Evolutionary conservation across 1,140 invertebrate species (phyloP), one percentile per base, ranked within the genome.

Genomic region (Pseudoatta argentina): DNA sequence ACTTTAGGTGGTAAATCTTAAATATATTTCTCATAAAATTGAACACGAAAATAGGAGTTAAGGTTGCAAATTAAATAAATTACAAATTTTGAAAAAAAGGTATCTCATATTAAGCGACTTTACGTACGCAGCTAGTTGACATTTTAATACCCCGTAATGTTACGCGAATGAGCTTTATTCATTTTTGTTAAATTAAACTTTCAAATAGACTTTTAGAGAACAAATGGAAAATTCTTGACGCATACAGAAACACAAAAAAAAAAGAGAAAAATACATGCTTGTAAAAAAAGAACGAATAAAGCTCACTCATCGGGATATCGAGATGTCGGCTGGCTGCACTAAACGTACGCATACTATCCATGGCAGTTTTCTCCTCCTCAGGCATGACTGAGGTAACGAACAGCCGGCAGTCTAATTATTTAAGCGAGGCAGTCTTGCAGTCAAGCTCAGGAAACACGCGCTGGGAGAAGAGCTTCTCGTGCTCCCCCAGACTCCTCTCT

Each of bases 331-430:
- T 34, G 27, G 85, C 21, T 61, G 59, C 59, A 39, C 27, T 59
- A 24, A 82, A 59, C 63, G 24, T 24, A n/a, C 14, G 34, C 39
- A 51, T 59, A 85, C 34, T 39, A 85, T 34, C 59, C 71, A 6
- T 30, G 76, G 21, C 67, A 93, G 89, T 93, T 93, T 92, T 91
- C 92, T 89, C 86, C 87, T 91, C 86, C 86, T 44, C 57, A 81
- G 89, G 91, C 93, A 92, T 94, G 91, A 93, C 92, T 92, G 91
- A 92, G 90, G 91, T 93, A 94, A 94, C 92, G 91, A 94, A 95
- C 93, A 91, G 90, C 73, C 89, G 86, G 92, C 93, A 94, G 93
- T 94, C 94, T 95, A 95, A 95, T 95, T 95, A 94, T 94, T 94
- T 93, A 91, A 92, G 91, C 91, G 87, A 93, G 93, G 92, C 92